These are phyloP conservation scores for Drosophila parvula DNA, from an alignment of 1,140 invertebrate species.

Conservation along the genomic window DNA sequence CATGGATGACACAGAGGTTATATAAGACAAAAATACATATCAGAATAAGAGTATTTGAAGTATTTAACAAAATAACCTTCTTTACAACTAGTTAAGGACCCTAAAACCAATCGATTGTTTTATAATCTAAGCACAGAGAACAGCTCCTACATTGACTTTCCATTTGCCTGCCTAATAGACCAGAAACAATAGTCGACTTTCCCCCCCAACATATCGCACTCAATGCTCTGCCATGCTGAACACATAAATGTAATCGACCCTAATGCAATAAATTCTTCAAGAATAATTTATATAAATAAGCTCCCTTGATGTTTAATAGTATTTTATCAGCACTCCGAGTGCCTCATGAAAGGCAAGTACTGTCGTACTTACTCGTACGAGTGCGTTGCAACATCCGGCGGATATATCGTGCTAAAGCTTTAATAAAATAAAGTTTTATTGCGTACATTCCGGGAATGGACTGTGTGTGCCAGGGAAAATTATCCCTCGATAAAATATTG, in stretches of 20 bases:
- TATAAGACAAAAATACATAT: not conserved
- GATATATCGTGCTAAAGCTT: conserved; percentile 40
- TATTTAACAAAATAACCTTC: not conserved
- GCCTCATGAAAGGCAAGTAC: conserved; percentile 13
- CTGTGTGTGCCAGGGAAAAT: conserved; percentile 13
- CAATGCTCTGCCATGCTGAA: conserved; percentile 23
- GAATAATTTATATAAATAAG: conserved; percentile 45
- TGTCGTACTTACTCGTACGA: not conserved
- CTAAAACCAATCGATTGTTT: not conserved
- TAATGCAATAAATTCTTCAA: conserved; percentile 39
- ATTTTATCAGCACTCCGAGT: conserved; percentile 44
- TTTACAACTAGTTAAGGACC: not conserved
- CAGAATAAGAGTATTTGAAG: not conserved
- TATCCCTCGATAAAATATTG: conserved; percentile 14
- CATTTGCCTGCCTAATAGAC: conserved; percentile 28
- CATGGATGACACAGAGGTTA: not conserved
- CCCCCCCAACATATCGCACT: conserved; percentile 16
- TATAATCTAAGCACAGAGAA: not conserved
- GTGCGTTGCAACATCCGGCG: conserved; percentile 35
- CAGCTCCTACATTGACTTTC: conserved; percentile 11
- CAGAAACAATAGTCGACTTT: conserved; percentile 37
- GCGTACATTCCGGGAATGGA: conserved; percentile 4
- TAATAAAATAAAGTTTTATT: conserved; percentile 45
- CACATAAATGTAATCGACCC: conserved; percentile 43
- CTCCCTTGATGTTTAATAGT: conserved; percentile 43